Evolutionary conservation across 2,113 vertebrate species (phyloP).

Genomic region (Pelmatolapia mariae): DNA sequence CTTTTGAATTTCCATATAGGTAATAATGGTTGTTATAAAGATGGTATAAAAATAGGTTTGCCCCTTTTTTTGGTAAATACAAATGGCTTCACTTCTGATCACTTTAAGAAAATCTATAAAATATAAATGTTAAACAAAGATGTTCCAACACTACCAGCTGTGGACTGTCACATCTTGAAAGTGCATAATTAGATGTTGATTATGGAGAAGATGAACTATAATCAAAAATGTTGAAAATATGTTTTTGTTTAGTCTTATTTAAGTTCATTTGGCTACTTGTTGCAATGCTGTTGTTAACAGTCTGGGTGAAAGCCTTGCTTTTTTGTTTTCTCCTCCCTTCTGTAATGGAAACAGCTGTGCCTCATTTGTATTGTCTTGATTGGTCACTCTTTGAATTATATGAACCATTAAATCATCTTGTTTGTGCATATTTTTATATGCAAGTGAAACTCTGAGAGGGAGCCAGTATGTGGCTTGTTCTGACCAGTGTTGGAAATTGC

Average conservation of each 20-base stretch:
- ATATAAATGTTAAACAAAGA: background rate
- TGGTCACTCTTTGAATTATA: background rate
- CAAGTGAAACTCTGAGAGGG: background rate
- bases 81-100: background rate
- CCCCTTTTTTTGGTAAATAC: background rate
- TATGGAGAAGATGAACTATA: background rate
- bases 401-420: background rate
- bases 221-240: slow-evolving; percentile 37
- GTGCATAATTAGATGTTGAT: background rate
- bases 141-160: background rate
- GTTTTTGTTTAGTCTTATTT: background rate
- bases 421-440: background rate
- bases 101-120: background rate
- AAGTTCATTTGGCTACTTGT: background rate
- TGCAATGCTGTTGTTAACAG: background rate
- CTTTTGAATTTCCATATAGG: background rate
- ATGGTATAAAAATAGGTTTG: background rate
- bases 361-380: background rate
- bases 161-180: background rate
- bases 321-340: background rate
- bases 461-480: background rate
- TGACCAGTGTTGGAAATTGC: background rate
- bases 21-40: background rate
- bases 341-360: background rate
- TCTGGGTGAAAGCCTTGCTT: background rate